A percentile compares a stretch with the other conserved stretches of the same genome.
Conservation (phyloP, 1,140 invertebrate species). For the Vanessa atalanta region DNA sequence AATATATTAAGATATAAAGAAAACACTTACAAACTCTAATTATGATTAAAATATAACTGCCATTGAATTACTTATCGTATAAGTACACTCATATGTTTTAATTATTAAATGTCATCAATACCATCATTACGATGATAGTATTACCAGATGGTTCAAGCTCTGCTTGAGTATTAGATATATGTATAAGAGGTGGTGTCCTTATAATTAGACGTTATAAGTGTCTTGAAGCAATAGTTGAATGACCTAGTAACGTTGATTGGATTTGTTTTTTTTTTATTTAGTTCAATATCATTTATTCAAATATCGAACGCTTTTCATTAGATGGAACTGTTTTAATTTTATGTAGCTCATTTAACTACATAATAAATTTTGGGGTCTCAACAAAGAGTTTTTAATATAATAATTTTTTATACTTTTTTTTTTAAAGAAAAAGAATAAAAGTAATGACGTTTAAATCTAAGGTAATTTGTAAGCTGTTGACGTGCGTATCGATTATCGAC, state of each 20-base stretch:
- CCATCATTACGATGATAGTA: slow-evolving; percentile 36
- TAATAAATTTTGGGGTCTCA: no score
- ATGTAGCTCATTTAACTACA: no score
- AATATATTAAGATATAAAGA: neutral
- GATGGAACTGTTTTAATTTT: no score
- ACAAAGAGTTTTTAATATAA: no score
- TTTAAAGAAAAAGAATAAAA: slow-evolving; percentile 4
- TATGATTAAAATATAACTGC: neutral
- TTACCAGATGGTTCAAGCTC: slow-evolving; percentile 43
- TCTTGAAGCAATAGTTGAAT: neutral
- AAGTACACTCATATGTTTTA: slow-evolving; percentile 26
- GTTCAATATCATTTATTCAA: neutral
- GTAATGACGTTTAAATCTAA: slow-evolving; percentile 12
- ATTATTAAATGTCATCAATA: slow-evolving; percentile 29
- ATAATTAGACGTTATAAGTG: slow-evolving; percentile 1
- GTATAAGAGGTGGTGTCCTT: neutral
- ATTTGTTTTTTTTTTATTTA: neutral
- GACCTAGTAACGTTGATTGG: neutral
- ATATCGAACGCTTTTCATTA: neutral
- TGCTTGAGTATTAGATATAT: neutral
- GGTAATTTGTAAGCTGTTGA: slow-evolving; percentile 45
- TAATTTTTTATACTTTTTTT: neutral
- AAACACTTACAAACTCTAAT: neutral
- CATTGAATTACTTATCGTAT: slow-evolving; percentile 10
- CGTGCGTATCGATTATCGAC: slow-evolving; percentile 39